Base-by-base conservation (phyloP, 2,888 invertebrate genomes). In the Strigamia maritima region DNA sequence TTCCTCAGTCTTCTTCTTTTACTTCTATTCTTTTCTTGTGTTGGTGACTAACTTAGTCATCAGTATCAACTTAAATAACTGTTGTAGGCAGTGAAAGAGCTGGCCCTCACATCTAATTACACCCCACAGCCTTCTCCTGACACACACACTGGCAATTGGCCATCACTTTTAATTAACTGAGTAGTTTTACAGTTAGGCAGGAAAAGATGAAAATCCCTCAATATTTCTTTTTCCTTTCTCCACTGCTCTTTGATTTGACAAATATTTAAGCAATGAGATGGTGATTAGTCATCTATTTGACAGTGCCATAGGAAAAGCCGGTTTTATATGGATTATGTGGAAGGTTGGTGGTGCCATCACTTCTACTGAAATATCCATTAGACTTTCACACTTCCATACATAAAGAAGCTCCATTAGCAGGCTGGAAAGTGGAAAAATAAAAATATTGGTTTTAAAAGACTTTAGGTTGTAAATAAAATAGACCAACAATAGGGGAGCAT, bases 131-230 rank as follows among this genome's bases (percentile, higher is more conserved):
- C 70, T 70, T 16, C 26, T 70, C 16, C 70, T 70, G 70, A 24
- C 70, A 70, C 70, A 26, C 28, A 54, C 54, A 28, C 6, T 28
- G n/a, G 26, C 70, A 70, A 70, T 70, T 70, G 70, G 26, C 70
- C 70, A 70, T 70, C 70, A 70, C 26, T 70, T 70, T 70, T 70
- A 70, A 70, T 70, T 70, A 70, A 70, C 70, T 70, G 10, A 28
- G 70, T 70, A 70, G 16, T 26, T 70, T 70, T 70, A 14, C 70
- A 16, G 16, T 70, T 70, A 6, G 70, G 70, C 70, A 70, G 70
- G 16, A 28, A 1, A 19, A 54, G 54, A 54, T 54, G 54, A 19
- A 54, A 54, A 54, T 54, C 54, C 54, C 54, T 54, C 54, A 26
- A 14, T 12, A 28, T 26, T 70, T 70, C 12, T 22, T 3, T 60